phyloP scores from a whole-genome alignment of 2,797 vertebrate species.

The Hybognathus amarus region DNA sequence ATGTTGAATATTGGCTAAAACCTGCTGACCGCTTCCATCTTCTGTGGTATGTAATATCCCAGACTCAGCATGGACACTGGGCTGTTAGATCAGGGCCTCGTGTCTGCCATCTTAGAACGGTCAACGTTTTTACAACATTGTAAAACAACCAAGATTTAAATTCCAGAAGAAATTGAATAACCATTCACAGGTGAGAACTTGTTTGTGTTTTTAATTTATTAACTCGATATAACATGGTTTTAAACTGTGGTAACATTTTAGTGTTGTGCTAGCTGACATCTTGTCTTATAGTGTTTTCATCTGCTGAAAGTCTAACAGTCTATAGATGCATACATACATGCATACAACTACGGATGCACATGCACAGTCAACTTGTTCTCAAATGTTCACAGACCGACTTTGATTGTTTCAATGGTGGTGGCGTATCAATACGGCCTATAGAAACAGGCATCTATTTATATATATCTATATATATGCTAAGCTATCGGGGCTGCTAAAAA shows the following conservation, averaged over 20 bases:
- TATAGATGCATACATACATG: background rate
- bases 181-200: background rate
- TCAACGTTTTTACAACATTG: too few relatives aligned
- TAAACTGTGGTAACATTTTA: too few relatives aligned
- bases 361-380: background rate
- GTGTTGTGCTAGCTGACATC: too few relatives aligned
- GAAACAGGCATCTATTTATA: background rate
- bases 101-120: background rate
- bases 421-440: background rate
- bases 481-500: background rate
- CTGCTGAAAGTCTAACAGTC: background rate
- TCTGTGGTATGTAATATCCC: slow-evolving; percentile 10
- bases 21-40: slow-evolving; percentile 27
- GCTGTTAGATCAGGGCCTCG: background rate
- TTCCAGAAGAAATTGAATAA: background rate
- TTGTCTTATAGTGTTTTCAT: background rate
- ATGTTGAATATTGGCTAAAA: slow-evolving; percentile 43
- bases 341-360: background rate
- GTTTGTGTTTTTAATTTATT: background rate
- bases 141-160: too few relatives aligned
- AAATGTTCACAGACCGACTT: background rate
- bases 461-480: background rate
- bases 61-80: background rate
- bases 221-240: too few relatives aligned
- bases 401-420: background rate